Conservation (phyloP, 2,888 invertebrate genomes). For the Maniola hyperantus region DNA sequence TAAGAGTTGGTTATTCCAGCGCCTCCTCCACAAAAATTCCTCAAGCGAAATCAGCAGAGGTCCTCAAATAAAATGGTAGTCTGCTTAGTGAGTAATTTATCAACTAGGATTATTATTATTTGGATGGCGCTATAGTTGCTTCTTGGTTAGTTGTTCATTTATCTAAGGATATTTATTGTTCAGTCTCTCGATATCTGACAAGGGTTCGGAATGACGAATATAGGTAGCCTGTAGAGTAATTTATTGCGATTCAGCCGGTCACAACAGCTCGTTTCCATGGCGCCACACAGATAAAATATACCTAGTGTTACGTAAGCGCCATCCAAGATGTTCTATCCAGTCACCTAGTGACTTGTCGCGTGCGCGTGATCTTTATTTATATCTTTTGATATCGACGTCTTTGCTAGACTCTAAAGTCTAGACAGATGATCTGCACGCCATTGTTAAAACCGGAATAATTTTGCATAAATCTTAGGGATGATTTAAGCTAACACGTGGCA, state of each 20-base stretch:
- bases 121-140: neutral
- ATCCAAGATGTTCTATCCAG: slow-evolving; percentile 66
- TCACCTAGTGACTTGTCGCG: too few species aligned
- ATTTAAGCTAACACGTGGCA: too few species aligned
- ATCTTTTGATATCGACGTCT: slow-evolving; percentile 24
- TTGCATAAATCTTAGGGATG: too few species aligned
- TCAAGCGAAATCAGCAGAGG: too few species aligned
- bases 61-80: too few species aligned
- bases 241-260: slow-evolving; percentile 34
- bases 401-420: slow-evolving; percentile 18
- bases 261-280: slow-evolving; percentile 42
- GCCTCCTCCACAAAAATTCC: too few species aligned
- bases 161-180: slow-evolving; percentile 22
- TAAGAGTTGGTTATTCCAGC: too few species aligned
- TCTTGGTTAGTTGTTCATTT: slow-evolving; percentile 1
- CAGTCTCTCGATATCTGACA: slow-evolving; percentile 22
- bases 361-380: slow-evolving; percentile 24
- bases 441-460: slow-evolving; percentile 44
- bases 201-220: slow-evolving; percentile 30
- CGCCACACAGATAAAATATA: slow-evolving; percentile 72
- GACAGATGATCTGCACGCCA: slow-evolving; percentile 23
- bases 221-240: slow-evolving; percentile 38
- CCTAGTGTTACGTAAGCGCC: slow-evolving; percentile 61
- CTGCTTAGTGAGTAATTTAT: too few species aligned
- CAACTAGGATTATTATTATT: neutral